Percentiles rank a stretch among this genome's conserved stretches.
These are phyloP conservation scores for Lathronympha strigana DNA, from an alignment of 2,888 invertebrate genomes.

Conservation along the genomic window DNA sequence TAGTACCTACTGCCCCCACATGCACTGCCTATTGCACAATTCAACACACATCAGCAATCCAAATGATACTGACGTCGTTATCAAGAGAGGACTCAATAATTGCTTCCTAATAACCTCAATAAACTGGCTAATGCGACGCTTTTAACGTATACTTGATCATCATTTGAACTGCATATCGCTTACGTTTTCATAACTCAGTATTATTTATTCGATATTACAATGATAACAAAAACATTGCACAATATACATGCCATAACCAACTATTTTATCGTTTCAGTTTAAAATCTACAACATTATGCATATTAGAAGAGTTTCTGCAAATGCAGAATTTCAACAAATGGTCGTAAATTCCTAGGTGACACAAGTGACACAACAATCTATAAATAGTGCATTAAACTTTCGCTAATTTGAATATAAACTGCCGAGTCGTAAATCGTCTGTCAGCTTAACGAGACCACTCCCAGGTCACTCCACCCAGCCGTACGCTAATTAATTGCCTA, in stretches of 20 bases:
- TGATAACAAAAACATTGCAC: conserved; percentile 14
- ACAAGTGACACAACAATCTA: conserved; percentile 46
- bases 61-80: conserved; percentile 4
- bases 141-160: not conserved
- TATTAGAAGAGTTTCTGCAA: conserved; percentile 1
- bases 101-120: conserved; percentile 11
- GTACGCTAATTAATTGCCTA: conserved; percentile 38
- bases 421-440: conserved; percentile 45
- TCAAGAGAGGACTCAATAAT: not conserved
- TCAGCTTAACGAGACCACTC: conserved; percentile 49
- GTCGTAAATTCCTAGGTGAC: conserved; percentile 14
- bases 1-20: too few species aligned
- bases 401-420: conserved; percentile 54
- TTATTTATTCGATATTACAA: not conserved
- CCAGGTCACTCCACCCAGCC: conserved; percentile 42
- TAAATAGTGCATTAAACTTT: conserved; percentile 47
- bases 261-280: not conserved
- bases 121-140: not conserved
- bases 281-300: not conserved
- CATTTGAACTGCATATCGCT: conserved; percentile 6
- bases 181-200: not conserved
- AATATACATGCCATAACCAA: not conserved
- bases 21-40: conserved; percentile 9
- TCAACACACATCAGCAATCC: not conserved
- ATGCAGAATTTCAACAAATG: not conserved